phyloP scores from a whole-genome alignment of 2,888 invertebrate species.

The Parnassius glacialis region DNA sequence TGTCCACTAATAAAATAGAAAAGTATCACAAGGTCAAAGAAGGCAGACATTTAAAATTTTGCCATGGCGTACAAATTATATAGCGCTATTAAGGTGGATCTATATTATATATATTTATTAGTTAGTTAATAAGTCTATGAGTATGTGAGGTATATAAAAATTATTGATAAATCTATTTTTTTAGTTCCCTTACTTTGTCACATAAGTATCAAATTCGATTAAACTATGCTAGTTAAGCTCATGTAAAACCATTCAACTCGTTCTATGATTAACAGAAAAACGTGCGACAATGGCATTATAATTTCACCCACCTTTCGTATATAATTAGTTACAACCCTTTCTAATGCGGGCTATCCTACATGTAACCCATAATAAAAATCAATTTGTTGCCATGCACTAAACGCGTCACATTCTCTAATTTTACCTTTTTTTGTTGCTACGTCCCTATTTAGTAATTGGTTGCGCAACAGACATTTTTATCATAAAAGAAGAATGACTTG shows the following conservation, averaged over 20 bases:
- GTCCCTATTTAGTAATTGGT: constrained; percentile 28
- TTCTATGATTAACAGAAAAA: constrained; percentile 3
- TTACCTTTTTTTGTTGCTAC: constrained; percentile 50
- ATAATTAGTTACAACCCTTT: constrained; percentile 36
- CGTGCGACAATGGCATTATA: constrained; percentile 23
- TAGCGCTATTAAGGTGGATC: no score
- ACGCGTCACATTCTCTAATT: constrained; percentile 58
- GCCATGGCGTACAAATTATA: no score
- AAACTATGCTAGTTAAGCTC: no score
- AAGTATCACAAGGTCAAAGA: no score
- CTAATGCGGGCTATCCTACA: constrained; percentile 32
- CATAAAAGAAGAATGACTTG: constrained; percentile 4
- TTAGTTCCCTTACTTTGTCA: no score
- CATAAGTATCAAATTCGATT: no score
- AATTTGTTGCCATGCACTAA: constrained; percentile 43
- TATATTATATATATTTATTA: no score
- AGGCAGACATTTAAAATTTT: no score
- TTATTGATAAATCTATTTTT: no score
- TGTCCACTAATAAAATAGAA: no score
- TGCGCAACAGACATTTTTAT: constrained; percentile 21
- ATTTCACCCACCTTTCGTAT: constrained; percentile 19
- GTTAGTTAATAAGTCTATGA: no score
- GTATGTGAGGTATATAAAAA: no score
- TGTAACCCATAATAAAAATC: constrained; percentile 48
- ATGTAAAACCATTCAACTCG: constrained; percentile 7